Evolutionary conservation across 1,140 invertebrate species (phyloP), one percentile per base, ranked within the genome.

Genomic region (Aplysia californica): DNA sequence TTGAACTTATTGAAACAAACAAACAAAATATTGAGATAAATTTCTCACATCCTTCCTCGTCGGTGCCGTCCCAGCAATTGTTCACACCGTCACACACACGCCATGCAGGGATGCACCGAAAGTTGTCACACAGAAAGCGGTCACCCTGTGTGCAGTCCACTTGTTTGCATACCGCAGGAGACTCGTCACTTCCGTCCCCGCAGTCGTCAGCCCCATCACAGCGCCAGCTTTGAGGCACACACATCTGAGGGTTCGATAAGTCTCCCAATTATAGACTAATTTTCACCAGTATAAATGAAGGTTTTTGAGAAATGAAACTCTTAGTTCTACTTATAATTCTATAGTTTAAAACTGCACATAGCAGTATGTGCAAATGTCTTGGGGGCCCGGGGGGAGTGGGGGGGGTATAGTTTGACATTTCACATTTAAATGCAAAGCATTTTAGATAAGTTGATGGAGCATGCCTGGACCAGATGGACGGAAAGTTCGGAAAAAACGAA

Each of bases 111-210:
- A 98, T 95, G 84, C 97, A 98, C 71, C 94, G 94, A 66, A 83
- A 78, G 70, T 88, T 86, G 58, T 84, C 72, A 77, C 87, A 88
- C 39, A 83, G 79, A 79, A 87, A 89, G 20, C 83, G 70, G 6
- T 82, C 97, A 80, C 96, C 94, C 31, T 93, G 94, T 39, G 76
- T 75, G 79, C 88, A 89, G 5, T 78, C 80, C 20, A 86, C 85
- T 90, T 92, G 91, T 88, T 93, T 93, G 87, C 98, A 99, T 85
- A 97, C 98, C 84, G 95, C 95, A 26, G 92, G 91, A 82, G 96
- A 94, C 91, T 99, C 98, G 88, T 99, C 98, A 3, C 95, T 96
- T 31, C 94, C 94, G 87, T 99, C 98, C 0, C 96, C 96, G 85
- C 97, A 98, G 83, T 98, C 97, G 4, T 96, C 93, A 85, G 98